These are phyloP conservation scores for Molorchus minor DNA, from an alignment of 2,888 invertebrate species.

Conservation along the genomic window DNA sequence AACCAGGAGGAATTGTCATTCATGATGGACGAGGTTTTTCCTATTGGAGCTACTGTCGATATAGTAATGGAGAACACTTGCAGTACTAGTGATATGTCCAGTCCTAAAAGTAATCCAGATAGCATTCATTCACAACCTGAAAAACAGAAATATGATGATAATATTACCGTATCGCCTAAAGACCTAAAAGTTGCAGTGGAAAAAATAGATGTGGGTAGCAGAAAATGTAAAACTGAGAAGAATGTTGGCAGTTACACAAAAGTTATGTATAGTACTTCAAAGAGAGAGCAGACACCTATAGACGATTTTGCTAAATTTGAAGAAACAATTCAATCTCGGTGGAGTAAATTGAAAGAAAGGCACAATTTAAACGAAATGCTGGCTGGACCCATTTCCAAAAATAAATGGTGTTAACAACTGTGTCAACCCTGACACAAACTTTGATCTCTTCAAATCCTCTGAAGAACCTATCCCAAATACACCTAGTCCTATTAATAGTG, in stretches of 20 bases:
- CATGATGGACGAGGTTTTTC: background rate
- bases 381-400: slow-evolving; percentile 36
- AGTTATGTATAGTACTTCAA: slow-evolving; percentile 1
- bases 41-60: slow-evolving; percentile 1
- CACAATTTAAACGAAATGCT: slow-evolving; percentile 39
- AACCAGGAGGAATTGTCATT: slow-evolving; percentile 1
- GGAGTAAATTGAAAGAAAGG: slow-evolving; percentile 14
- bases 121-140: background rate
- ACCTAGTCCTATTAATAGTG: background rate
- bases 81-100: background rate
- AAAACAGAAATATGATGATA: background rate
- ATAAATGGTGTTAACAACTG: slow-evolving; percentile 18
- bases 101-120: background rate
- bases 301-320: background rate
- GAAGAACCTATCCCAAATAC: background rate
- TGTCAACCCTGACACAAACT: slow-evolving; percentile 29
- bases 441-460: slow-evolving; percentile 35
- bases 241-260: background rate
- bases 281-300: background rate
- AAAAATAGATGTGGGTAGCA: background rate
- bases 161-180: background rate
- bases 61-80: background rate
- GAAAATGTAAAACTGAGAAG: background rate
- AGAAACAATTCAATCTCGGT: slow-evolving; percentile 4
- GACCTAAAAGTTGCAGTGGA: slow-evolving; percentile 6